Evolutionary conservation across 1,140 invertebrate genomes (phyloP).

Genomic region (Sinella curviseta): DNA sequence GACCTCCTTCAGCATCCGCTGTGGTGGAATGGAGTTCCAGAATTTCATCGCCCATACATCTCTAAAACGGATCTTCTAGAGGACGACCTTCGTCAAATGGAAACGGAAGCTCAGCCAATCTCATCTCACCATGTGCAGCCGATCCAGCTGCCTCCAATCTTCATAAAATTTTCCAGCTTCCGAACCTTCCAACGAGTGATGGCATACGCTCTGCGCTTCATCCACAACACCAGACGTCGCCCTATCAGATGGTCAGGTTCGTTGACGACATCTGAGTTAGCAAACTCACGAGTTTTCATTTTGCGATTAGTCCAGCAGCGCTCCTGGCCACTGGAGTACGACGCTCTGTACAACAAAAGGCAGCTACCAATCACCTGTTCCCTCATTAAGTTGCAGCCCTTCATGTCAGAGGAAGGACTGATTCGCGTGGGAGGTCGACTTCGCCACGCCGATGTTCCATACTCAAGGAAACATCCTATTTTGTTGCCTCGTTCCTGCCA

Average conservation of each 20-base stretch:
- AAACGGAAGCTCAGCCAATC: background rate
- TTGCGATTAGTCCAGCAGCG: too few species aligned
- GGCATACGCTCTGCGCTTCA: background rate
- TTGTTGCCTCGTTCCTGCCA: background rate
- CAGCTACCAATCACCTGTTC: background rate
- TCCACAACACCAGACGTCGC: background rate
- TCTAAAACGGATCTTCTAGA: background rate
- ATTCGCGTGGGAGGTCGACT: background rate
- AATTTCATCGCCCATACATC: background rate
- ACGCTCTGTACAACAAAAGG: too few species aligned
- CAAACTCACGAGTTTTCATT: too few species aligned
- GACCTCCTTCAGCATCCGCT: constrained; percentile 48
- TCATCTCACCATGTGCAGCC: background rate
- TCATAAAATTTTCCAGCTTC: background rate
- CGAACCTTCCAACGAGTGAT: background rate
- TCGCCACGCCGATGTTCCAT: background rate
- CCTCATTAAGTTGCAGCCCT: background rate
- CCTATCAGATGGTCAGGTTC: background rate
- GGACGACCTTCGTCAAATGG: background rate
- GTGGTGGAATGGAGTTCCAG: constrained; percentile 52
- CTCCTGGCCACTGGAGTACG: too few species aligned
- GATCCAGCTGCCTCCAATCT: background rate
- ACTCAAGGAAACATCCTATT: background rate
- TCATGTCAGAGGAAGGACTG: background rate
- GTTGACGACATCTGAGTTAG: too few species aligned